Evolutionary conservation across 37 sponge, comb jelly and placozoan species (phyloP).

Genomic region (Aphrocallistes beatrix): DNA sequence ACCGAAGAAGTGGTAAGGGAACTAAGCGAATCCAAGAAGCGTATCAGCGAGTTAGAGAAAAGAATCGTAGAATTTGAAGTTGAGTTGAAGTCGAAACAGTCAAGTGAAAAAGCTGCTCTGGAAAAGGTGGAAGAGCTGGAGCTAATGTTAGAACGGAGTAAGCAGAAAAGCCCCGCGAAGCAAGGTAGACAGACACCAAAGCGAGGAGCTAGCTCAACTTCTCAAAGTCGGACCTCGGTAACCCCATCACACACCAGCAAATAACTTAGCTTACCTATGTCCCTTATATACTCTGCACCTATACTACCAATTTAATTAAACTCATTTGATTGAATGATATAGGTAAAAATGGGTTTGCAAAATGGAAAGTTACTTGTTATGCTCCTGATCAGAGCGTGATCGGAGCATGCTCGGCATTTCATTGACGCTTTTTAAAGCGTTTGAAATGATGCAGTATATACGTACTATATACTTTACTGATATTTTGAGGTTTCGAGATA

Average conservation of each 20-base stretch:
- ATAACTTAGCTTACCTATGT: neutral
- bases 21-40: neutral
- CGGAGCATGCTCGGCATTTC: no score
- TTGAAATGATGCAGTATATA: no score
- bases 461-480: no score
- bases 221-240: neutral
- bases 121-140: neutral
- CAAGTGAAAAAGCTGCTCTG: neutral
- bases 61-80: neutral
- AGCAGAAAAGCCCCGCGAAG: neutral
- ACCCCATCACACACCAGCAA: constrained; percentile 3
- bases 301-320: no score
- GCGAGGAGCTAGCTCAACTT: neutral
- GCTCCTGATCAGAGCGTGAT: no score
- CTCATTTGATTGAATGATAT: no score
- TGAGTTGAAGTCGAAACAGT: neutral
- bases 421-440: no score
- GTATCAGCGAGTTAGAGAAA: neutral
- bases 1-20: neutral
- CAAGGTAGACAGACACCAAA: neutral
- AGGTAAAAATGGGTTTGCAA: no score
- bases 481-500: no score
- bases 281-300: no score
- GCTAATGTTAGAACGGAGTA: neutral
- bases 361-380: no score